Conservation (phyloP, 2,888 invertebrate species). For the Apodemia hepburni region DNA sequence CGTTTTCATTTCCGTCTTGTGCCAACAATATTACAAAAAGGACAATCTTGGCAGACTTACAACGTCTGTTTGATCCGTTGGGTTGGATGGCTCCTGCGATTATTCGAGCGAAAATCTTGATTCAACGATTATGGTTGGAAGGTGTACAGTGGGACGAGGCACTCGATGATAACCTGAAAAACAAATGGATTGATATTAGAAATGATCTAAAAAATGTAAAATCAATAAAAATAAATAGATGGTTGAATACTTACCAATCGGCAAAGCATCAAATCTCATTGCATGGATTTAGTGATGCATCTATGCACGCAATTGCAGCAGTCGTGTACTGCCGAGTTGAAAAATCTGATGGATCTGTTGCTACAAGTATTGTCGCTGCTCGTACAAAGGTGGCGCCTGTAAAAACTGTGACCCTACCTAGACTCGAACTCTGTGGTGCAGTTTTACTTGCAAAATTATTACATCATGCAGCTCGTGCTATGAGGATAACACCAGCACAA, state of each 20-base stretch:
- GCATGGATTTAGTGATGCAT: conserved; percentile 23
- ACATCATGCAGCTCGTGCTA: conserved; percentile 24
- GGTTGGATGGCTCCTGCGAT: neutral
- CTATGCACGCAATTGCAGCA: conserved; percentile 21
- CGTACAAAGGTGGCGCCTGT: conserved; percentile 22
- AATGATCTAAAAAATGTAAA: neutral
- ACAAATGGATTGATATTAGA: neutral
- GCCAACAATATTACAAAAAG: neutral
- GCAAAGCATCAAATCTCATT: too few relatives aligned
- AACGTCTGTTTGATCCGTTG: neutral
- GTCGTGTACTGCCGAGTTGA: conserved; percentile 21
- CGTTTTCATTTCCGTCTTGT: neutral
- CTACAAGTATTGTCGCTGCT: conserved; percentile 17
- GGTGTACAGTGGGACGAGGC: neutral
- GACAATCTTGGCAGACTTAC: neutral
- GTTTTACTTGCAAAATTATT: conserved; percentile 23
- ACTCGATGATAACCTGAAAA: neutral
- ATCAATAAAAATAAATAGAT: too few relatives aligned
- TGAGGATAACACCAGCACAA: conserved; percentile 20
- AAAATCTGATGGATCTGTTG: conserved; percentile 4
- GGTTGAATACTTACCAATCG: too few relatives aligned
- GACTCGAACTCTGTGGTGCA: conserved; percentile 25
- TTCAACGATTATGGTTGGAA: neutral
- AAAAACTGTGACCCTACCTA: conserved; percentile 20
- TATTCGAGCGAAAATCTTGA: neutral